Evolutionary conservation across 92 coral and sea anemone species (phyloP), one percentile per base, ranked within the genome.

Genomic region (Diadumene lineata): DNA sequence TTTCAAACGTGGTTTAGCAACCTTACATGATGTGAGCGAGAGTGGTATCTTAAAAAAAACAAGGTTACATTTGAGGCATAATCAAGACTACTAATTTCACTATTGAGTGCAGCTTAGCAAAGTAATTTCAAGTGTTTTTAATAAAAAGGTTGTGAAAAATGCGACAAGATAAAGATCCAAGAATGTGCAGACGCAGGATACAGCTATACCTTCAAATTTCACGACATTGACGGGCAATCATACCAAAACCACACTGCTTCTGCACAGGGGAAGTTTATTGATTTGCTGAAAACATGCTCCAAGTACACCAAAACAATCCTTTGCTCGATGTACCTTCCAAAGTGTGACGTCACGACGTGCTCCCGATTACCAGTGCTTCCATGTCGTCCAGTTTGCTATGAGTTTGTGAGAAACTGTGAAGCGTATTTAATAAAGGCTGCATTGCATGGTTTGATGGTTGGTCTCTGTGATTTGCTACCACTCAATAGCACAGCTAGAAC

Each of bases 401-500:
- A 83, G 73, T 87, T 87, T 68, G 84, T 78, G 34, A 75, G 77
- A 51, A 77, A 75, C 11, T 87, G 92, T 60, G 68, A 46, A 15
- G 33, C 18, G 1, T 19, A 51, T 27, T 28, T 87, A 43, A 68
- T 56, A n/a, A 38, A 62, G 19, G 82, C 60, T 2, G 77, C 92
- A 1, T 30, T 72, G 51, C 51, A 28, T 34, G 92, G 92, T 13
- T 50, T 83, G 79, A 16, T 81, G 15, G 38, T 70, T 4, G 86
- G 84, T 11, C 69, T 87, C 0, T 87, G 92, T 74, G 92, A 87
- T 62, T 66, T 87, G 34, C 62, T 87, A 23, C 92, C 92, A 21
- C 75, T 60, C 34, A 60, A 33, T 25, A n/a, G 21, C 30, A 53
- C 82, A 31, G 31, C 28, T 34, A 69, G 56, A 17, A 57, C 57